Percentiles rank a stretch among this genome's conserved stretches.
These are phyloP conservation scores for Papilio protenor DNA, from an alignment of 2,888 invertebrate species.

Conservation along the genomic window DNA sequence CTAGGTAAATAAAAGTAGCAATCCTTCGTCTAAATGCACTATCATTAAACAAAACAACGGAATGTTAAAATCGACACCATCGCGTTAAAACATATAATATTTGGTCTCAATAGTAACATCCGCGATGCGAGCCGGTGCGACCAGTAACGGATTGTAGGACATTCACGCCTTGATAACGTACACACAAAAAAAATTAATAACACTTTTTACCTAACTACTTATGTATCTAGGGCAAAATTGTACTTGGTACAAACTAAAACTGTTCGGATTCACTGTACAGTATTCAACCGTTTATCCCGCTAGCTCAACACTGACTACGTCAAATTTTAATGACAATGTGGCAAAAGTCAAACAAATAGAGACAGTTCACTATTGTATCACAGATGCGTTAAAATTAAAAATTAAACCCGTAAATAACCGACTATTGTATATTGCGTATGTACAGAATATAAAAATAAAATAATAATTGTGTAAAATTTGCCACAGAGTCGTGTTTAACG, in stretches of 20 bases:
- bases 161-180: constrained; percentile 73
- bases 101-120: constrained; percentile 84
- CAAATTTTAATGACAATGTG: constrained; percentile 68
- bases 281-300: constrained; percentile 68
- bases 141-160: constrained; percentile 71
- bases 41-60: constrained; percentile 71
- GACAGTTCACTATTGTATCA: constrained; percentile 80
- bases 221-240: constrained; percentile 82
- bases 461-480: constrained; percentile 67
- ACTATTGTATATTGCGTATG: constrained; percentile 55
- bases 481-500: constrained; percentile 71
- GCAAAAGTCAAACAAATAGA: constrained; percentile 68
- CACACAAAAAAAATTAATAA: constrained; percentile 73
- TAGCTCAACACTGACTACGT: constrained; percentile 59
- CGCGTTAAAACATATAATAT: constrained; percentile 82
- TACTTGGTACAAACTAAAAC: constrained; percentile 84
- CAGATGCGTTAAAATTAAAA: constrained; percentile 75
- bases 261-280: constrained; percentile 71
- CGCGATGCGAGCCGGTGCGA: constrained; percentile 67
- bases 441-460: constrained; percentile 58
- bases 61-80: constrained; percentile 84
- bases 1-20: constrained; percentile 82
- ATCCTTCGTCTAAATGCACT: constrained; percentile 78
- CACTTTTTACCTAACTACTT: constrained; percentile 83
- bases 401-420: constrained; percentile 64